Evolutionary conservation across 2,113 vertebrate genomes (phyloP).

Genomic region (Oplegnathus fasciatus): DNA sequence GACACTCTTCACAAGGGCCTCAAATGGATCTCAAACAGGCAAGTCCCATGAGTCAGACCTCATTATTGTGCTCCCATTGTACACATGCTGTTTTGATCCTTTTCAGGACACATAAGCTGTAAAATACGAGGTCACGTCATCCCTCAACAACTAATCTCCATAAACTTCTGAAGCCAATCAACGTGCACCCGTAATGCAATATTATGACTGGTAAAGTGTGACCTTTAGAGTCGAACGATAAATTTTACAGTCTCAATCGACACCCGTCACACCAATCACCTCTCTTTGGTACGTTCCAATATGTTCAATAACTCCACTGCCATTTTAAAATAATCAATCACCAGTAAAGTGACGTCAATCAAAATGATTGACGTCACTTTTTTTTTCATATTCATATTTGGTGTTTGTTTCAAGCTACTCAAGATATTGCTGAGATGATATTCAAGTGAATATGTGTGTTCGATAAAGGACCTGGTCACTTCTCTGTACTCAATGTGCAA

Average conservation of each 20-base stretch:
- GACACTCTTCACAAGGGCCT: not conserved
- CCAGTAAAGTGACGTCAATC: not conserved
- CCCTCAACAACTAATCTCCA: not conserved
- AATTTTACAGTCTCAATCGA: not conserved
- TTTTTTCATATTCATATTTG: not conserved
- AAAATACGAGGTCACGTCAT: not conserved
- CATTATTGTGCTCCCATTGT: slow-evolving; percentile 39
- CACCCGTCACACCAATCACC: not conserved
- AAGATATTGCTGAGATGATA: not conserved
- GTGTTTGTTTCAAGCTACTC: not conserved
- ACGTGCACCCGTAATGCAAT: not conserved
- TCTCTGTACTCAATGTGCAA: not conserved
- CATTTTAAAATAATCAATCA: not conserved
- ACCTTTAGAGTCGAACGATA: slow-evolving; percentile 45
- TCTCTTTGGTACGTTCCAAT: not conserved
- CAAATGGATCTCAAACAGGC: slow-evolving; percentile 11
- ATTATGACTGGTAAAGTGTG: not conserved
- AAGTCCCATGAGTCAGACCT: slow-evolving; percentile 67
- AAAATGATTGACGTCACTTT: no score
- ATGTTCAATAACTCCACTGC: not conserved
- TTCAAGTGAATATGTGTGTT: not conserved
- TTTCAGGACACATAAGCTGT: slow-evolving; percentile 12
- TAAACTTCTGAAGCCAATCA: not conserved
- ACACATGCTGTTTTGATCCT: slow-evolving; percentile 6
- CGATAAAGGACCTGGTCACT: no score